Evolutionary conservation across 2,797 vertebrate species (phyloP).

Genomic region (Meda fulgida): DNA sequence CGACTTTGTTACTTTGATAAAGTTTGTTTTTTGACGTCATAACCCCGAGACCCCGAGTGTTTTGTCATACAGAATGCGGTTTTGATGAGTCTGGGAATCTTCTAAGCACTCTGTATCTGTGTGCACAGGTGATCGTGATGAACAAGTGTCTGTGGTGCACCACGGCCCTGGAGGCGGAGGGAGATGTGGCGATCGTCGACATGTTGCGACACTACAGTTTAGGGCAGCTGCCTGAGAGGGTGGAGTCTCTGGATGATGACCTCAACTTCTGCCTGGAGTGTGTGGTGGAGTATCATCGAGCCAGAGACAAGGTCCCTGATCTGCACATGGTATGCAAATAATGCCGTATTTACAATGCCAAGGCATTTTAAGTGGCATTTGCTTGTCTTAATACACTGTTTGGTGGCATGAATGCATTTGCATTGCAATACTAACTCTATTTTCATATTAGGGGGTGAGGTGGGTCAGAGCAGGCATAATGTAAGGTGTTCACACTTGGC

Average conservation of each 20-base stretch:
- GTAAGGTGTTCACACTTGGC: neutral
- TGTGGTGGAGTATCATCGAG: slow-evolving; percentile 83
- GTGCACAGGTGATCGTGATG: slow-evolving; percentile 66
- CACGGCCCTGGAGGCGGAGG: slow-evolving; percentile 66
- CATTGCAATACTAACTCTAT: neutral
- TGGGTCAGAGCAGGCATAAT: neutral
- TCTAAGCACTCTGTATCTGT: neutral
- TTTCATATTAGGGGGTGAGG: neutral
- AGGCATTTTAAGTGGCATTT: neutral
- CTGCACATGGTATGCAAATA: slow-evolving; percentile 77
- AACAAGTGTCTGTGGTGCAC: slow-evolving; percentile 85
- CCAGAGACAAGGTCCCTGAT: slow-evolving; percentile 72
- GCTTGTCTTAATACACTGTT: neutral
- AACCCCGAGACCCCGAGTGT: neutral
- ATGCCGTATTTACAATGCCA: neutral
- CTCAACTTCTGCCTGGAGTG: slow-evolving; percentile 84
- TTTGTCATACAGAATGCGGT: neutral
- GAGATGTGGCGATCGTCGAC: slow-evolving; percentile 53
- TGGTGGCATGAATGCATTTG: neutral
- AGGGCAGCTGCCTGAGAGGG: slow-evolving; percentile 52
- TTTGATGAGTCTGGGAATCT: too few relatives aligned
- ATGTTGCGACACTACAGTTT: slow-evolving; percentile 76
- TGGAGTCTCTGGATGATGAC: slow-evolving; percentile 76
- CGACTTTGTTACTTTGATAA: neutral
- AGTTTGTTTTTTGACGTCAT: neutral